Percentiles rank a stretch among this genome's conserved stretches.
Conservation (phyloP, 2,797 vertebrate species). For the Galagoides demidoff region DNA sequence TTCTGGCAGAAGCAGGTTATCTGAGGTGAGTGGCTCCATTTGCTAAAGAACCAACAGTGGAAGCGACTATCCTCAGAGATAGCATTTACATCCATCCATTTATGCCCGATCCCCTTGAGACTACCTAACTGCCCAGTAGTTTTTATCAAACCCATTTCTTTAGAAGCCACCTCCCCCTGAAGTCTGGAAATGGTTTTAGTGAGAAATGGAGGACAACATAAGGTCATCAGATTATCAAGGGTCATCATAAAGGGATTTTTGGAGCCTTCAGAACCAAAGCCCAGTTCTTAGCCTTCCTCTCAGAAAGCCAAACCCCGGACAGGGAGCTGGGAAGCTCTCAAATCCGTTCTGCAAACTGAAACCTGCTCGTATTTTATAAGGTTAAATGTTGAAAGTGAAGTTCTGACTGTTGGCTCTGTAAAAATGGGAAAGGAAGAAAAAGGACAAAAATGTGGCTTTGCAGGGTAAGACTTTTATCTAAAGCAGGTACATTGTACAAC, state of each 20-base stretch:
- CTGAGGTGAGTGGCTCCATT: background rate
- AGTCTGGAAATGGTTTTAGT: background rate
- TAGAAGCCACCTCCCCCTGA: background rate
- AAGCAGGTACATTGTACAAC: constrained; percentile 85
- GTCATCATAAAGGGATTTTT: constrained; percentile 33
- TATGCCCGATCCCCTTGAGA: background rate
- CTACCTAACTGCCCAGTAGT: background rate
- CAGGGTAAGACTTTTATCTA: constrained; percentile 87
- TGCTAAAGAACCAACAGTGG: background rate
- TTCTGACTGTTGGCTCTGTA: constrained; percentile 78
- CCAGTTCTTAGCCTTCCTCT: constrained; percentile 27
- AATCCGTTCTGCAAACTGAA: constrained; percentile 38
- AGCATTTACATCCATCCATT: background rate
- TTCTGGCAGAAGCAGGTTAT: background rate
- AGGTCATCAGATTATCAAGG: background rate
- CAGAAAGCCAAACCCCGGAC: constrained; percentile 37
- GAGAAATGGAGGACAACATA: background rate
- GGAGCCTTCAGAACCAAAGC: background rate
- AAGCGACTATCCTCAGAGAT: background rate
- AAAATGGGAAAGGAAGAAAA: constrained; percentile 83
- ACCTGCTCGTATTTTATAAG: constrained; percentile 79
- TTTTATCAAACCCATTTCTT: constrained; percentile 27
- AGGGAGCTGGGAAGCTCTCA: background rate
- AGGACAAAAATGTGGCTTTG: constrained; percentile 86
- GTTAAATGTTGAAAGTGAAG: constrained; percentile 84